Conservation (phyloP, 1,140 invertebrate species). For the Brachionus manjavacas region DNA sequence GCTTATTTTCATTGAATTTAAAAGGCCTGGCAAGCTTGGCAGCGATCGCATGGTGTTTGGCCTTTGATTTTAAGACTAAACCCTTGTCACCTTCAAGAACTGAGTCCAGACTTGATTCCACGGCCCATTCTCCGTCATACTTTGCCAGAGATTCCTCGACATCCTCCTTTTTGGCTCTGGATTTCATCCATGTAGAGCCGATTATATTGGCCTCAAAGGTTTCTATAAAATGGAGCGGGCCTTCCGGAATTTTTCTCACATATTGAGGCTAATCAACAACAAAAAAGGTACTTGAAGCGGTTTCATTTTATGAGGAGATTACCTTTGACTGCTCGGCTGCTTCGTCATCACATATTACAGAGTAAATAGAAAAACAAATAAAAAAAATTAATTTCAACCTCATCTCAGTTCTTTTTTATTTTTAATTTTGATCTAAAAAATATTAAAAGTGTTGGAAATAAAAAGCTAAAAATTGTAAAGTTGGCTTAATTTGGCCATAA, state of each 20-base stretch:
- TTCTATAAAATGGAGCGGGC: neutral
- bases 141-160: constrained; percentile 74
- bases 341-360: neutral
- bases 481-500: neutral
- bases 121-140: constrained; percentile 63
- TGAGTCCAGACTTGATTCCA: constrained; percentile 73
- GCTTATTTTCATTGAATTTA: constrained; percentile 72
- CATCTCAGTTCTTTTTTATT: neutral
- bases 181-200: constrained; percentile 69
- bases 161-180: constrained; percentile 86
- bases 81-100: constrained; percentile 77
- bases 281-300: neutral
- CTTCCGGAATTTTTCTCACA: neutral
- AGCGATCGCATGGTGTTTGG: constrained; percentile 90
- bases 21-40: constrained; percentile 74
- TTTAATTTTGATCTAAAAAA: neutral
- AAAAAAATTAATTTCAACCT: neutral
- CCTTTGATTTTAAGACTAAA: constrained; percentile 85
- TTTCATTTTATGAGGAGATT: neutral
- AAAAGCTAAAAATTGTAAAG: neutral
- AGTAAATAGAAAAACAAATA: neutral
- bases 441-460: neutral
- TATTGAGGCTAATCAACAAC: neutral
- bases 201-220: constrained; percentile 23
- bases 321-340: neutral